phyloP scores from a whole-genome alignment of 2,113 vertebrate species.

The Eulacestoma nigropectus region DNA sequence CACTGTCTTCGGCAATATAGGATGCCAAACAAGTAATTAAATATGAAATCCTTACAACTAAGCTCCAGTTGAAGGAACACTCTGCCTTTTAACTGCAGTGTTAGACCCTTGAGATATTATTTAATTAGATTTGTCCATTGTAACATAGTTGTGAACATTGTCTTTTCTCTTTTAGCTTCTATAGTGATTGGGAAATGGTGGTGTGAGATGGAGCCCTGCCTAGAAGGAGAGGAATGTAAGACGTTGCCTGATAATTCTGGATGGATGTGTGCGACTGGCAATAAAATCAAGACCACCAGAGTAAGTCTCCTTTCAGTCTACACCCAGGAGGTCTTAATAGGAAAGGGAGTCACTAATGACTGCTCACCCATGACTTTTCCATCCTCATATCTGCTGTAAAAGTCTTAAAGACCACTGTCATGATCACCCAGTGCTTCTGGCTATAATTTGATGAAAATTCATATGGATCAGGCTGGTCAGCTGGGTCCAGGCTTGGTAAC shows the following conservation, averaged over 20 bases:
- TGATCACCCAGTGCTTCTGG: not conserved
- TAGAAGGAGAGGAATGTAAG: conserved; percentile 97
- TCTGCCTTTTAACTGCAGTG: not conserved
- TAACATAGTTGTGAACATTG: not conserved
- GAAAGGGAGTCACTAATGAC: not conserved
- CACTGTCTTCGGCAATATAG: not conserved
- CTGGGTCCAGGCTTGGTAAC: not conserved
- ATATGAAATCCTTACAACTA: not conserved
- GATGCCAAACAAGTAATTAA: not conserved
- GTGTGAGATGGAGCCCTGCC: conserved; percentile 98
- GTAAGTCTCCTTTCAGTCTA: conserved; percentile 74
- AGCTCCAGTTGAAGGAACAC: not conserved
- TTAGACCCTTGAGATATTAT: not conserved
- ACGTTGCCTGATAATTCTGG: conserved; percentile 96
- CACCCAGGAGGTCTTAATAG: not conserved
- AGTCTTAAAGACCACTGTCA: not conserved
- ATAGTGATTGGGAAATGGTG: conserved; percentile 98
- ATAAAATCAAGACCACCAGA: conserved; percentile 98
- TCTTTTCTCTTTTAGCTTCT: conserved; percentile 79
- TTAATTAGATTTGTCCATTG: not conserved
- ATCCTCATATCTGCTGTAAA: not conserved
- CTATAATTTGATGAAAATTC: not conserved
- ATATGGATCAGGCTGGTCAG: not conserved
- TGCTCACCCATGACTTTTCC: not conserved
- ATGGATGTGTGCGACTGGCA: conserved; percentile 97